These are phyloP conservation scores for Tupiocoris notatus DNA, from an alignment of 2,888 invertebrate genomes.

Conservation along the genomic window DNA sequence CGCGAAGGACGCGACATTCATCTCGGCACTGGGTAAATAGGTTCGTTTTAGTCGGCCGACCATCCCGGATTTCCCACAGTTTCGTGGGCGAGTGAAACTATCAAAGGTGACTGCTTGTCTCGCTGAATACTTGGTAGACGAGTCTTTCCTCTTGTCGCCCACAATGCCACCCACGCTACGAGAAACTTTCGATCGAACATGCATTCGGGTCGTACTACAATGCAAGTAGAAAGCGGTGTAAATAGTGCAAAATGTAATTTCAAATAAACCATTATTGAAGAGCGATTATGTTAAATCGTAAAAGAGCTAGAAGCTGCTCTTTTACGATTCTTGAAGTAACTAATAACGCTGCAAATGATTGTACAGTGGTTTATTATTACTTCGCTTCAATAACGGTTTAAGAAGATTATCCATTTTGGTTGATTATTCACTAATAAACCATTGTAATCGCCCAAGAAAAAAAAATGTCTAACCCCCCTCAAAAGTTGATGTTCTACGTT, in stretches of 20 bases:
- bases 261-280: no score
- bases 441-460: no score
- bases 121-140: background rate
- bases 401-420: no score
- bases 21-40: background rate
- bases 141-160: background rate
- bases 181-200: background rate
- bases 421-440: no score
- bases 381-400: no score
- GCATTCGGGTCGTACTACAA: no score
- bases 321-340: background rate
- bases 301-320: background rate
- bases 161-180: background rate
- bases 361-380: no score
- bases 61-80: background rate
- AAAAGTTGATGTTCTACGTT: no score
- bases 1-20: background rate
- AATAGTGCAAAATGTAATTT: no score
- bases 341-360: no score
- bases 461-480: no score
- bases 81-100: background rate
- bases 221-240: no score
- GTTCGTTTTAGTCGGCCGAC: background rate
- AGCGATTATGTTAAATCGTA: background rate
- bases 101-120: background rate